Base-by-base conservation (phyloP, 1,140 invertebrate species). In the Aphelenchoides fujianensis region DNA sequence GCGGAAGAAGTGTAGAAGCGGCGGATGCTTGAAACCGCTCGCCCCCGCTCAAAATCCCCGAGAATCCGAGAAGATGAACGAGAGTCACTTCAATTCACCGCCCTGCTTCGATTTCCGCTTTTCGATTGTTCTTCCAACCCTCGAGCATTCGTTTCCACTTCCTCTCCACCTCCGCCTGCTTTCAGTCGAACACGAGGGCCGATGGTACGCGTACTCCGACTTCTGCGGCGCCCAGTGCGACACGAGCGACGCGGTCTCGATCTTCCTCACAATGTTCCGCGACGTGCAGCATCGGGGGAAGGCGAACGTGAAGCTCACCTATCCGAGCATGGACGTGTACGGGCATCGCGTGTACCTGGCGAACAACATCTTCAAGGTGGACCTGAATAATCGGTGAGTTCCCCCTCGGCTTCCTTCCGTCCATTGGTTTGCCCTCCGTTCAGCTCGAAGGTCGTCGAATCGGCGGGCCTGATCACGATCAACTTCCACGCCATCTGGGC, bases 221-320 rank as follows among this genome's bases (percentile, higher is more conserved):
- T 82, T 82, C 63, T 82, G 81, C 64, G 81, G 81, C 28, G 79
- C 82, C n/a, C 82, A 82, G 74, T 82, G 81, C 57, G 81, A 82
- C 52, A 84, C 79, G 28, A 79, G 76, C 30, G 82, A 82, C 64
- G 80, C 81, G 5, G 81, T 82, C 5, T 84, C 73, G 63, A 80
- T 82, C 27, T 82, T 82, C 63, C 62, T 82, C 36, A 77, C 79
- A 7, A 74, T 84, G 70, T 82, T 75, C 61, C 74, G 79, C 16
- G 82, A 82, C 73, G 72, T 76, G 69, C 72, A 82, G 35, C 71
- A 81, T 35, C 62, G 70, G 28, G 84, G 79, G 54, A 77, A 76
- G 36, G 72, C 62, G 31, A 82, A 82, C 48, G 79, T 82, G 9
- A 82, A 82, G 61, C 31, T 82, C n/a, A 82, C 81, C 30, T 82